Conservation (phyloP, 2,888 invertebrate species). For the Archips xylosteana region DNA sequence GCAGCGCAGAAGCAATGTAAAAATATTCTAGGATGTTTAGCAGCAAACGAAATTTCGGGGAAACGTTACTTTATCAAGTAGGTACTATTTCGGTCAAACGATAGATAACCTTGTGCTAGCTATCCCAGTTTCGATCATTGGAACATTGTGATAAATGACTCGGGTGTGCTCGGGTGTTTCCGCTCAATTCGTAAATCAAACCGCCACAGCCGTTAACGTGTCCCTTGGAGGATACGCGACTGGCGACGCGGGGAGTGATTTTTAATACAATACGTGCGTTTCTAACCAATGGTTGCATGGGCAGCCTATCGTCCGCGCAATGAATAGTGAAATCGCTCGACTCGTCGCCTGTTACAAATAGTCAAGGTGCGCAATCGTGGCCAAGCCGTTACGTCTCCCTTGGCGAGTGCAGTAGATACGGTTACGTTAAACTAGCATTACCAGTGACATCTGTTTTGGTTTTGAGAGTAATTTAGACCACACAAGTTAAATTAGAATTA, state of each 20-base stretch:
- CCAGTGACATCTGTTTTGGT: not conserved
- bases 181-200: conserved; percentile 34
- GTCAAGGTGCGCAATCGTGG: not conserved
- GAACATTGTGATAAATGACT: conserved; percentile 28
- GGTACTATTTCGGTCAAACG: not conserved
- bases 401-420: not conserved
- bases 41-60: too few relatives aligned
- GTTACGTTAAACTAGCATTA: not conserved
- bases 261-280: not conserved
- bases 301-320: not conserved
- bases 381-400: conserved; percentile 3
- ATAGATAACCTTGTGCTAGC: not conserved
- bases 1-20: too few relatives aligned
- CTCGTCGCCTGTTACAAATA: not conserved
- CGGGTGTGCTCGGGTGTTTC: conserved; percentile 12
- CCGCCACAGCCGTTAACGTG: conserved; percentile 25
- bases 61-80: not conserved
- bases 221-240: conserved; percentile 8
- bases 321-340: not conserved
- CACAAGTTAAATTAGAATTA: too few relatives aligned
- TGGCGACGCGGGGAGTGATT: not conserved
- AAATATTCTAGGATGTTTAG: too few relatives aligned
- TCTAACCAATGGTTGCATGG: not conserved
- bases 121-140: conserved; percentile 6
- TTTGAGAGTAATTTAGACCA: not conserved